Base-by-base conservation (phyloP, 2,113 vertebrate genomes). In the Protobothrops mucrosquamatus region DNA sequence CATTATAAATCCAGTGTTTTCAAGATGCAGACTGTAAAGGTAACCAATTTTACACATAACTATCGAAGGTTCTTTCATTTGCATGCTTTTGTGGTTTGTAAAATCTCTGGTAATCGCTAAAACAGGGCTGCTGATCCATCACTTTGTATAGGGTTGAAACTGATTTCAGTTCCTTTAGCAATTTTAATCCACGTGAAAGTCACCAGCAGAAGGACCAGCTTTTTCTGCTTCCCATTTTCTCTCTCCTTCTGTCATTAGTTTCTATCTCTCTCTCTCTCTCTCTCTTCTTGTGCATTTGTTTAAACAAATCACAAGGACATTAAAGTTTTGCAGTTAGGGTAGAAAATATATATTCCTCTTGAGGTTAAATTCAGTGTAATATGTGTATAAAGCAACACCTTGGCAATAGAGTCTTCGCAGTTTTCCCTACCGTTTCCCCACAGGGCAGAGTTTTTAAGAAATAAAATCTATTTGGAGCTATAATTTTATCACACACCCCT, bases 341-440 rank as follows among this genome's bases (percentile, higher is more conserved):
- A 98, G 96, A 98, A 98, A 98, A 97, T 97, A 95, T 96, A 97
- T 97, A 98, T 98, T 98, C 97, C 98, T 98, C 98, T 97, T 97
- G 98, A 98, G 98, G 98, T 98, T 97, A 98, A 98, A 98, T 98
- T 98, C 98, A 97, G 96, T 95, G 95, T 97, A 96, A 95, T 86
- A 94, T 93, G 12, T 97, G 95, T 97, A 98, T 97, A 98, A 97
- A 98, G 97, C 98, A 98, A 98, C 98, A 98, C 97, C 98, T 98
- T 98, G 98, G 98, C 98, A 97, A 98, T 95, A 98, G 98, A 98
- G 97, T 97, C 64, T 69, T 98, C 96, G 96, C 96, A 97, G 97
- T 97, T 97, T 97, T 95, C 92, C 98, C 96, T 97, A 98, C 95
- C 96, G 96, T 95, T 97, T 97, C 20, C 98, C 97, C 97, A 97